A percentile compares a stretch with the other conserved stretches of the same genome.
phyloP scores from a whole-genome alignment of 2,113 vertebrate genomes.

The Panthera leo region DNA sequence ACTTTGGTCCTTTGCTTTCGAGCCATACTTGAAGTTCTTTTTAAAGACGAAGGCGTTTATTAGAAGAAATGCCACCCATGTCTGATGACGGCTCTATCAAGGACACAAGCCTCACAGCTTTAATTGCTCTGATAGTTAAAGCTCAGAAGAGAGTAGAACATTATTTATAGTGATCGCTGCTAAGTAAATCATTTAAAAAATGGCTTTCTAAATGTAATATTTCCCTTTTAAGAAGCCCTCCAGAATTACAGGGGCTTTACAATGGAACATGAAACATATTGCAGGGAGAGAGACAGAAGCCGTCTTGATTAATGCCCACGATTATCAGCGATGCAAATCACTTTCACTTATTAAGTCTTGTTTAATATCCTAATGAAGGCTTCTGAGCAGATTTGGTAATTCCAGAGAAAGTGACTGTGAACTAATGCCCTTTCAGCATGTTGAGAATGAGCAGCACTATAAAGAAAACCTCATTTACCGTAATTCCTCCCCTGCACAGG shows the following conservation, averaged over 20 bases:
- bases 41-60: constrained; percentile 80
- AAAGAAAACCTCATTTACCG: constrained; percentile 89
- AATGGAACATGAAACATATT: constrained; percentile 94
- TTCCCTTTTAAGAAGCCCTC: constrained; percentile 94
- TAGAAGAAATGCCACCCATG: constrained; percentile 82
- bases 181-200: constrained; percentile 90
- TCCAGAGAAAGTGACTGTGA: constrained; percentile 90
- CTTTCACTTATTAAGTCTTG: constrained; percentile 99
- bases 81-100: constrained; percentile 83
- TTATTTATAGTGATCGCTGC: constrained; percentile 89
- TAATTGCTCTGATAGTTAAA: constrained; percentile 87
- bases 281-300: constrained; percentile 92
- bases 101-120: constrained; percentile 81
- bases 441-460: constrained; percentile 84
- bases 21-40: constrained; percentile 77
- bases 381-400: constrained; percentile 97
- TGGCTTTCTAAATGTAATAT: constrained; percentile 89
- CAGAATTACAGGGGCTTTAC: constrained; percentile 97
- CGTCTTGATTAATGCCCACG: constrained; percentile 97
- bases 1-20: constrained; percentile 80
- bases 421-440: constrained; percentile 89
- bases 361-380: constrained; percentile 99
- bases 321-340: constrained; percentile 99
- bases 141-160: constrained; percentile 83
- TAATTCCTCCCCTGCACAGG: constrained; percentile 86